A percentile compares a stretch with the other conserved stretches of the same genome.
Evolutionary conservation across 2,797 vertebrate genomes (phyloP).

Genomic region (Rhodeus uyekii): DNA sequence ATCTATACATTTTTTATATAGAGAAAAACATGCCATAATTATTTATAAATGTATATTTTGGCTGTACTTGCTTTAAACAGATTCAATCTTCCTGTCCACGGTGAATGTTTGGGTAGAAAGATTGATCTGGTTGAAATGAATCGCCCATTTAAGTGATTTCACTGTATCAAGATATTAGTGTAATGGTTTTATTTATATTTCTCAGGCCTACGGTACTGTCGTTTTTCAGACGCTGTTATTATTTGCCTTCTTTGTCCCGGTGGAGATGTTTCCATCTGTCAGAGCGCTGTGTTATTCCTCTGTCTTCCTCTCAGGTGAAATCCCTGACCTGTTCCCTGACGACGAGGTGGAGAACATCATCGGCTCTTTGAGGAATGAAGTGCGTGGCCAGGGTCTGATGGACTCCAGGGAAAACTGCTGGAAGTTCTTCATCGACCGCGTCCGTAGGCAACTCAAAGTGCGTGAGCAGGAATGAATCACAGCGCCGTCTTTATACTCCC

Average conservation of each 20-base stretch:
- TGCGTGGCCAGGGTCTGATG: constrained; percentile 81
- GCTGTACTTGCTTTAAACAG: not conserved
- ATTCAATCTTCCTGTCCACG: not conserved
- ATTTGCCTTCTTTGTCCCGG: not conserved
- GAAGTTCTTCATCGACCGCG: constrained; percentile 92
- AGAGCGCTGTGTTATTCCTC: not conserved
- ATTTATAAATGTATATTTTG: not conserved
- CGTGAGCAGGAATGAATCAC: constrained; percentile 55
- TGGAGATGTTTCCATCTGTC: not conserved
- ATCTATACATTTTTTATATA: not conserved
- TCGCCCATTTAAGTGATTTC: not conserved
- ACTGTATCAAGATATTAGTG: not conserved
- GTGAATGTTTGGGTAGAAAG: not conserved
- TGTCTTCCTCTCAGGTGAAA: constrained; percentile 80
- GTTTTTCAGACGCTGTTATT: not conserved
- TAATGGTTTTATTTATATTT: not conserved
- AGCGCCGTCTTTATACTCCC: constrained; percentile 68
- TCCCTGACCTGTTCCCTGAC: constrained; percentile 90
- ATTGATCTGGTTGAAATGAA: not conserved
- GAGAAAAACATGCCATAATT: not conserved
- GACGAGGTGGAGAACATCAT: constrained; percentile 92
- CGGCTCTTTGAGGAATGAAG: constrained; percentile 82
- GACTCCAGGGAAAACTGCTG: constrained; percentile 91
- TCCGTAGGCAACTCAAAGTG: constrained; percentile 91
- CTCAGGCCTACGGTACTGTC: too few relatives aligned